Evolutionary conservation across 2,113 vertebrate genomes (phyloP).

Genomic region (Electrona antarctica): DNA sequence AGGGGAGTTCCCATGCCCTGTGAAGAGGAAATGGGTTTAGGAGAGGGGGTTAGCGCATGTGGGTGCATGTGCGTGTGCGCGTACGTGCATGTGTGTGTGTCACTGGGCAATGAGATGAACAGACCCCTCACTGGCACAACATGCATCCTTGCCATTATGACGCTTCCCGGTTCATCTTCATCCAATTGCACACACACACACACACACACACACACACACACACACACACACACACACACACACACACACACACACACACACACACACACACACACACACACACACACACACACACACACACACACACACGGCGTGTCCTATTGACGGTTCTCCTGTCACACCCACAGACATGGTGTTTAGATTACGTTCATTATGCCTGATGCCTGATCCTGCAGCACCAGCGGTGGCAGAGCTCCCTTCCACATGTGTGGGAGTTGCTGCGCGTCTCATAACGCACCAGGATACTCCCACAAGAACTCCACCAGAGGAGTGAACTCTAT

Average conservation of each 20-base stretch:
- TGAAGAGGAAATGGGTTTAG: slow-evolving; percentile 79
- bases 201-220: too few species aligned
- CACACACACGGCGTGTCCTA: slow-evolving; percentile 33
- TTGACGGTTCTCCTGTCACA: slow-evolving; percentile 40
- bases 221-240: too few species aligned
- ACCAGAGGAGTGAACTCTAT: background rate
- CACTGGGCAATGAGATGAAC: slow-evolving; percentile 73
- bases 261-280: slow-evolving; percentile 26
- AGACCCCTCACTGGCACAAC: slow-evolving; percentile 73
- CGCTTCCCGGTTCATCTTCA: slow-evolving; percentile 40
- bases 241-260: slow-evolving; percentile 8
- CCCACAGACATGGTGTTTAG: slow-evolving; percentile 47
- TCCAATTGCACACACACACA: slow-evolving; percentile 37
- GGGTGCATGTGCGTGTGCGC: slow-evolving; percentile 37
- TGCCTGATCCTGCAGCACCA: slow-evolving; percentile 30
- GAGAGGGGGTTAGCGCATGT: slow-evolving; percentile 62
- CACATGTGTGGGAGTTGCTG: slow-evolving; percentile 31
- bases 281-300: slow-evolving; percentile 17
- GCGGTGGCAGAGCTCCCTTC: slow-evolving; percentile 26
- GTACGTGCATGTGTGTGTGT: slow-evolving; percentile 11
- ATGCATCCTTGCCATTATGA: slow-evolving; percentile 60
- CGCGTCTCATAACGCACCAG: background rate
- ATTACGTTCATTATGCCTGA: slow-evolving; percentile 43
- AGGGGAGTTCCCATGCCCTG: slow-evolving; percentile 83
- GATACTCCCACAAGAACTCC: background rate